Conservation (phyloP, 1,140 invertebrate genomes). For the Cherax destructor region DNA sequence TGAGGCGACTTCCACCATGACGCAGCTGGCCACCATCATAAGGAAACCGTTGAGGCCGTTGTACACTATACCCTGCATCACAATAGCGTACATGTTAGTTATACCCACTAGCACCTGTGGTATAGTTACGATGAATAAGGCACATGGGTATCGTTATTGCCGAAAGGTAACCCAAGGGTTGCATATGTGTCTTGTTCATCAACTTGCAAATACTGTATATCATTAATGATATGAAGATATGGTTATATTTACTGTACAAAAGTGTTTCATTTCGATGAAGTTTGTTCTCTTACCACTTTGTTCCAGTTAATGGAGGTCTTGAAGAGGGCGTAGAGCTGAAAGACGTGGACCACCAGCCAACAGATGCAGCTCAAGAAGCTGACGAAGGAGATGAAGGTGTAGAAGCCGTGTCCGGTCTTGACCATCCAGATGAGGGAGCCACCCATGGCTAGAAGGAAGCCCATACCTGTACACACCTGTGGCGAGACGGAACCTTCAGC, state of each 20-base stretch:
- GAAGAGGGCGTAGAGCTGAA: slow-evolving; percentile 12
- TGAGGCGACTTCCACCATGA: slow-evolving; percentile 43
- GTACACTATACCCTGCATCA: slow-evolving; percentile 21
- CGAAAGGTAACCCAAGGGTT: too few species aligned
- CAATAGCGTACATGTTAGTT: neutral
- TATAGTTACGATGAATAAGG: too few species aligned
- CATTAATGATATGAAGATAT: too few species aligned
- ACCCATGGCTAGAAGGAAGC: slow-evolving; percentile 11
- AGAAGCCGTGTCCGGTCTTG: slow-evolving; percentile 26
- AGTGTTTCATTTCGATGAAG: too few species aligned
- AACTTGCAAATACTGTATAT: too few species aligned
- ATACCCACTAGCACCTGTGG: too few species aligned
- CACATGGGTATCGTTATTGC: too few species aligned
- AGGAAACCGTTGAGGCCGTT: slow-evolving; percentile 30
- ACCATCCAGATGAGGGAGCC: slow-evolving; percentile 22
- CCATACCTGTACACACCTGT: slow-evolving; percentile 13
- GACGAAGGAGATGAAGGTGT: slow-evolving; percentile 34
- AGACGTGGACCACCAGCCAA: slow-evolving; percentile 22
- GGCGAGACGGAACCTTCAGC: neutral
- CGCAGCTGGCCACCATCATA: slow-evolving; percentile 50
- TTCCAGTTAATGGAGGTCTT: slow-evolving; percentile 38
- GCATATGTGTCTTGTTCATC: too few species aligned
- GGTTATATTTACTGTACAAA: too few species aligned
- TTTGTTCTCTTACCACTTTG: slow-evolving; percentile 10
- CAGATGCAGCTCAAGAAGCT: slow-evolving; percentile 31